These are phyloP conservation scores for Microtus pennsylvanicus DNA, from an alignment of 2,113 vertebrate genomes.

Conservation along the genomic window DNA sequence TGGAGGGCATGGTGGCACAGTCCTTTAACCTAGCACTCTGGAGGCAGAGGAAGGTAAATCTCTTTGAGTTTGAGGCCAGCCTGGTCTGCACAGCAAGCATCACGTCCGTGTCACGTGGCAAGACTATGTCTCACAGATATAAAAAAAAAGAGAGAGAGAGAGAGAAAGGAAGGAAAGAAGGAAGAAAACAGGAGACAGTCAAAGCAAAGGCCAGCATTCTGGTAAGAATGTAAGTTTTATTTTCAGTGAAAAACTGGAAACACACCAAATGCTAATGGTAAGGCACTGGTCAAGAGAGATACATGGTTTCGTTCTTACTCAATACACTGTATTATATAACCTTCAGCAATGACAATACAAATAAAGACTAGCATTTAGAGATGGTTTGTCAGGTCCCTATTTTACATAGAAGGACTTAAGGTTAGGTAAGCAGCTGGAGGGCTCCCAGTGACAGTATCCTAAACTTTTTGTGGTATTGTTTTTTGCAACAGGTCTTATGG, in stretches of 20 bases:
- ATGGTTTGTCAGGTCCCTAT: background rate
- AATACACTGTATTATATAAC: background rate
- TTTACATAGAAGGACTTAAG: background rate
- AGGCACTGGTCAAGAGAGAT: background rate
- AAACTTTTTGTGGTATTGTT: background rate
- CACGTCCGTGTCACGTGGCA: background rate
- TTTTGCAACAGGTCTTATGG: background rate
- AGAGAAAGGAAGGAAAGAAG: too few species aligned
- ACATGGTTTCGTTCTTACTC: background rate
- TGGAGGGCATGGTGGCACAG: background rate
- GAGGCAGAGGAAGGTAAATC: background rate
- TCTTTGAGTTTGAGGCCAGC: background rate
- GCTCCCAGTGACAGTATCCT: background rate
- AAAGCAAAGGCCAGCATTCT: background rate
- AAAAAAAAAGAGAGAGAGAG: too few species aligned
- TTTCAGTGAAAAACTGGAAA: background rate
- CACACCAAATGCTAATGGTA: rapidly evolving
- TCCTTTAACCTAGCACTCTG: background rate
- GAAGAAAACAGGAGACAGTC: background rate
- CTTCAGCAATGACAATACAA: background rate
- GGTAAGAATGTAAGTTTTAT: background rate
- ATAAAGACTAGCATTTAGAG: background rate
- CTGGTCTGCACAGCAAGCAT: background rate
- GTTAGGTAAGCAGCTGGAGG: background rate
- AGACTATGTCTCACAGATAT: background rate